Percentiles rank a stretch among this genome's conserved stretches.
Conservation (phyloP, 2,113 vertebrate species). For the Athene noctua region DNA sequence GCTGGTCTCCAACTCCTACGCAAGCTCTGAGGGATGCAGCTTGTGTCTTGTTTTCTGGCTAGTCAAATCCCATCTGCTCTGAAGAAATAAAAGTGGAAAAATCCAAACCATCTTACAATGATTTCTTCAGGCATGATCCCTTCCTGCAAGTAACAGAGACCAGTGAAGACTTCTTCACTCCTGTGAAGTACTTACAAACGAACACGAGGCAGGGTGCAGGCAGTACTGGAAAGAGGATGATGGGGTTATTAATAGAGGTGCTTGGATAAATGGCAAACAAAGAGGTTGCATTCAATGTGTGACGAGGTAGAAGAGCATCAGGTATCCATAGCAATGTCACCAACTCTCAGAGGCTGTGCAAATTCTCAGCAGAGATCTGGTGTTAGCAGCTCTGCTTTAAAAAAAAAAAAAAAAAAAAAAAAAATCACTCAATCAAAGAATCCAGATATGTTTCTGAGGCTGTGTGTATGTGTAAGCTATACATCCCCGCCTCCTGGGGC, state of each 20-base stretch:
- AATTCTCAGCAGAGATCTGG: not conserved
- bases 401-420: not conserved
- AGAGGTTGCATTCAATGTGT: fast-evolving
- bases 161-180: not conserved
- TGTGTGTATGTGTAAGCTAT: not conserved
- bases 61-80: not conserved
- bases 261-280: not conserved
- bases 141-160: not conserved
- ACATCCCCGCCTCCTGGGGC: not conserved
- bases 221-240: not conserved
- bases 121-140: not conserved
- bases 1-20: fast-evolving
- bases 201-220: not conserved
- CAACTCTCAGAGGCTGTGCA: not conserved
- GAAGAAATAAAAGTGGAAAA: not conserved
- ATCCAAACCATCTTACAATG: not conserved
- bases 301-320: not conserved
- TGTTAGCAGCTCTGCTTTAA: not conserved
- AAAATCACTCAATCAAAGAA: not conserved
- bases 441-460: not conserved
- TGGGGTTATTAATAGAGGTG: not conserved
- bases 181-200: not conserved
- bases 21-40: not conserved
- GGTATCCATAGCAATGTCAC: not conserved
- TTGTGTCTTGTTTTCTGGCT: not conserved